Conservation (phyloP, 2,888 invertebrate genomes). For the Macrophya alboannulata region DNA sequence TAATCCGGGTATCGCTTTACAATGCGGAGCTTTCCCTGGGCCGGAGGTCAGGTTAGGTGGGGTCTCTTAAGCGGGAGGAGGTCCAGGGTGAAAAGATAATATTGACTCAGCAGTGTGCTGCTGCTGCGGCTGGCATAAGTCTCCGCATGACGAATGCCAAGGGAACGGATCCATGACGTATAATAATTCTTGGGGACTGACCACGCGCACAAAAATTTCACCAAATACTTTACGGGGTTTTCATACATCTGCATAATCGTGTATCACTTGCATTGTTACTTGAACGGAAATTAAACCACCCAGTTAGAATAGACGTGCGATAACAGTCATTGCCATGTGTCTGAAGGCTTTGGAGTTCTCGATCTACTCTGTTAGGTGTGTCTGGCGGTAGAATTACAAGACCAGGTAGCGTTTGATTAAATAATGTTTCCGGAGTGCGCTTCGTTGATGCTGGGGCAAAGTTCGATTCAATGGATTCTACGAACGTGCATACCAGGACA, state of each 20-base stretch:
- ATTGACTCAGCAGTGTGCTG: constrained; percentile 70
- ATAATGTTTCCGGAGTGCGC: constrained; percentile 52
- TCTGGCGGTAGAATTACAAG: constrained; percentile 38
- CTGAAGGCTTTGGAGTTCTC: constrained; percentile 13
- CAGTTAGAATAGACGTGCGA: background rate
- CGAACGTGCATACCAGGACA: constrained; percentile 32
- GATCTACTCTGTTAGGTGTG: constrained; percentile 22
- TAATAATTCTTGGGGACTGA: constrained; percentile 53
- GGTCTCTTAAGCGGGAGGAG: constrained; percentile 61
- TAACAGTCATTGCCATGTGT: constrained; percentile 12
- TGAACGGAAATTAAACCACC: background rate
- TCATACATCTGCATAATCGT: background rate
- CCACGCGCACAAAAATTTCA: constrained; percentile 21
- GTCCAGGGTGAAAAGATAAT: constrained; percentile 69
- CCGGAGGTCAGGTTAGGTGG: constrained; percentile 61
- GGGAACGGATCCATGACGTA: constrained; percentile 39
- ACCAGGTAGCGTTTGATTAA: constrained; percentile 52
- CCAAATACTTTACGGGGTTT: background rate
- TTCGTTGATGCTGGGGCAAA: constrained; percentile 19
- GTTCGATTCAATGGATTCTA: constrained; percentile 37
- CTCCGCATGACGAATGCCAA: constrained; percentile 45
- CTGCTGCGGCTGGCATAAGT: constrained; percentile 37
- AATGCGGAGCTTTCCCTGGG: constrained; percentile 64
- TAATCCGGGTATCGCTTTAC: constrained; percentile 72
- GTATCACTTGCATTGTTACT: background rate